Evolutionary conservation across 2,888 invertebrate genomes (phyloP).

Genomic region (Coleophora deauratella): DNA sequence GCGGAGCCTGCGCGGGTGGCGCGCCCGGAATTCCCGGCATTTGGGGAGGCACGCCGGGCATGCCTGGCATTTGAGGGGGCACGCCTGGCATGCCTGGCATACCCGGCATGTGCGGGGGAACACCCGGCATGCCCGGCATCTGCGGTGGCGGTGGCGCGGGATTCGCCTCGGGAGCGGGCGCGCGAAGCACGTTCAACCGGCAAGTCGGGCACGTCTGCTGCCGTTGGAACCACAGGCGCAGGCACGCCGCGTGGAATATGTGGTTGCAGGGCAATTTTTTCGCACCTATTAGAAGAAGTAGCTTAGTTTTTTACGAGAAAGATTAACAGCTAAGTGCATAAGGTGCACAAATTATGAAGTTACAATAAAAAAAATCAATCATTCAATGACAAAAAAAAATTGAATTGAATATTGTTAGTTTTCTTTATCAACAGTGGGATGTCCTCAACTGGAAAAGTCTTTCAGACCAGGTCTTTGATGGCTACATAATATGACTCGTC

Average conservation of each 20-base stretch:
- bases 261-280: slow-evolving; percentile 99
- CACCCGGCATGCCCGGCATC: slow-evolving; percentile 15
- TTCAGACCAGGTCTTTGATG: no score
- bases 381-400: no score
- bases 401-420: no score
- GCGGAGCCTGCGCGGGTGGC: slow-evolving; percentile 32
- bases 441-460: no score
- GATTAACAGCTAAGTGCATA: no score
- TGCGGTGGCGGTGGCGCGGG: slow-evolving; percentile 21
- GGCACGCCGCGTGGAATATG: slow-evolving; percentile 98
- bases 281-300: slow-evolving; percentile 63
- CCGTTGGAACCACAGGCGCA: slow-evolving; percentile 99
- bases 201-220: slow-evolving; percentile 99
- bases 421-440: no score
- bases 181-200: slow-evolving; percentile 85
- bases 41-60: slow-evolving; percentile 19
- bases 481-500: no score
- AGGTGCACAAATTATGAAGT: no score
- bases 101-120: slow-evolving; percentile 16
- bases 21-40: slow-evolving; percentile 6
- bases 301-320: no score
- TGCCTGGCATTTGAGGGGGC: slow-evolving; percentile 15
- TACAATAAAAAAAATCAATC: no score
- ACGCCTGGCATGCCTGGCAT: slow-evolving; percentile 17
- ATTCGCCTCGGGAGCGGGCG: slow-evolving; percentile 48